phyloP scores from a whole-genome alignment of 2,888 invertebrate genomes.

The Drosophila gaucha region DNA sequence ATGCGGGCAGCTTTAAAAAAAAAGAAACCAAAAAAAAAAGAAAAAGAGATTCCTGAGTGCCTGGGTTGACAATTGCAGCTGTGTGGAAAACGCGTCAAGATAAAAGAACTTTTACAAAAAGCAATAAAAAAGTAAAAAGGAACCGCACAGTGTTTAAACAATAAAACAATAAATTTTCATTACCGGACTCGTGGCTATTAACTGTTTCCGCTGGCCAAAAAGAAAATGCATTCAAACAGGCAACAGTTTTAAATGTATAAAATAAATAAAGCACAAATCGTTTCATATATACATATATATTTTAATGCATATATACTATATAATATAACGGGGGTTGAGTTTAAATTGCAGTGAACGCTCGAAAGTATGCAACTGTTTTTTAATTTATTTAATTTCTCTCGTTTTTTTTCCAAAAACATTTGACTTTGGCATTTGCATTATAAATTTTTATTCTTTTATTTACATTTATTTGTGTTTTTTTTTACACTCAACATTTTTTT shows the following conservation, averaged over 20 bases:
- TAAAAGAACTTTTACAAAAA: constrained; percentile 31
- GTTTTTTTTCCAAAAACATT: constrained; percentile 44
- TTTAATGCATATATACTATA: background rate
- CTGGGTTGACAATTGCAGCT: constrained; percentile 59
- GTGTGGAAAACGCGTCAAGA: constrained; percentile 56
- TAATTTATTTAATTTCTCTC: constrained; percentile 22
- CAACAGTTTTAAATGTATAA: constrained; percentile 33
- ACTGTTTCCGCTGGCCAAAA: constrained; percentile 64
- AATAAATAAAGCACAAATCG: constrained; percentile 50
- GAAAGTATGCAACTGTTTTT: constrained; percentile 51
- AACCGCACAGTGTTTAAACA: constrained; percentile 63
- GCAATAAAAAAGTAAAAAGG: constrained; percentile 6
- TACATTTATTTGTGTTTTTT: constrained; percentile 7
- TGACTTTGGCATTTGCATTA: constrained; percentile 70
- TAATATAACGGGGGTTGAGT: constrained; percentile 17
- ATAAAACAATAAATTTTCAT: constrained; percentile 81
- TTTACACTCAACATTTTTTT: constrained; percentile 2
- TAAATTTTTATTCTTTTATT: constrained; percentile 30
- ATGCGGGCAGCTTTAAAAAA: constrained; percentile 55
- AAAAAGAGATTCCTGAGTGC: constrained; percentile 31
- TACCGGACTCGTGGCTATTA: constrained; percentile 77
- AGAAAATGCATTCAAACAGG: constrained; percentile 55
- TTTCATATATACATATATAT: constrained; percentile 23
- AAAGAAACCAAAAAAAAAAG: constrained; percentile 33
- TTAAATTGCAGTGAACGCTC: constrained; percentile 55